Percentiles rank a stretch among this genome's conserved stretches.
Conservation (phyloP, 1,140 invertebrate genomes). For the Matsumurasca onukii region DNA sequence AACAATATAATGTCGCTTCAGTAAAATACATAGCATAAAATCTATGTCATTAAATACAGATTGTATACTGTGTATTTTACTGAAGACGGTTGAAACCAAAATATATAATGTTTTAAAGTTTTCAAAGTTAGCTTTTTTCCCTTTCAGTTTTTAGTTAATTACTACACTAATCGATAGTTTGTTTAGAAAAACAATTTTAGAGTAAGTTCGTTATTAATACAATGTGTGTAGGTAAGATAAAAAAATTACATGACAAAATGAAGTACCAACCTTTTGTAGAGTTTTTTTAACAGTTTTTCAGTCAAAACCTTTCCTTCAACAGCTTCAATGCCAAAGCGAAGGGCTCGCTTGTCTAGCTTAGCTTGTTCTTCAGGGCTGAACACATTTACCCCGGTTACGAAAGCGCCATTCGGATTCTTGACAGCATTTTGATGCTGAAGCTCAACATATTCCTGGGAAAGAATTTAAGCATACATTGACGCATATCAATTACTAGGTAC, state of each 20-base stretch:
- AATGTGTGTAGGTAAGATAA: too few relatives aligned
- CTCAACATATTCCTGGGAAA: not conserved
- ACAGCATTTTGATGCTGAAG: constrained; percentile 11
- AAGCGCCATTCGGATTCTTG: constrained; percentile 53
- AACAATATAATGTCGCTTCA: not conserved
- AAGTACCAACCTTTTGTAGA: constrained; percentile 61
- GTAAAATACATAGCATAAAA: not conserved
- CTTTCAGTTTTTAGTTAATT: too few relatives aligned
- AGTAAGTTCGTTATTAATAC: too few relatives aligned
- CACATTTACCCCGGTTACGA: constrained; percentile 58
- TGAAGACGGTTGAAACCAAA: not conserved
- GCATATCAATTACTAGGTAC: too few relatives aligned
- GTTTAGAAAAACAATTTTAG: too few relatives aligned
- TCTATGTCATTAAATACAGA: not conserved
- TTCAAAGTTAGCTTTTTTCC: too few relatives aligned
- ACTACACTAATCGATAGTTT: too few relatives aligned
- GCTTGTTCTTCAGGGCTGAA: constrained; percentile 61
- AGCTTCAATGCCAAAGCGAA: constrained; percentile 64
- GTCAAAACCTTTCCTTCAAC: constrained; percentile 53
- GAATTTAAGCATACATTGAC: too few relatives aligned
- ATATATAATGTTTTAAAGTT: not conserved
- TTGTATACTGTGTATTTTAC: not conserved
- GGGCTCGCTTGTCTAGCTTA: constrained; percentile 66
- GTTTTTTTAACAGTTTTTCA: constrained; percentile 59
- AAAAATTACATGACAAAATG: too few relatives aligned